Conservation (phyloP, 2,888 invertebrate species). For the Heliconius charithonia region DNA sequence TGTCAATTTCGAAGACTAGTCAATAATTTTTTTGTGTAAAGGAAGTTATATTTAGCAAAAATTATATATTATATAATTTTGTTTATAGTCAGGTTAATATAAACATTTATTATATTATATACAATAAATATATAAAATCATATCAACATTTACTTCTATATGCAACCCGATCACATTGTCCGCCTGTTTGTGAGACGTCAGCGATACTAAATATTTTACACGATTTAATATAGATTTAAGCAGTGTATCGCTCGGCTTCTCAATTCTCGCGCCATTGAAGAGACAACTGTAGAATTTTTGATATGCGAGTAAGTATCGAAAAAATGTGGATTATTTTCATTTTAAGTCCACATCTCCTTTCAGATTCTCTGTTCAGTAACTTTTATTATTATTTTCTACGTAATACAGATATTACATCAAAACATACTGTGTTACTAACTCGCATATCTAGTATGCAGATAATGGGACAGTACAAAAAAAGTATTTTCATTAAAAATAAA, state of each 20-base stretch:
- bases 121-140: slow-evolving; percentile 45
- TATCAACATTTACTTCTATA: slow-evolving; percentile 68
- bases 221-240: slow-evolving; percentile 13
- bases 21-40: not conserved
- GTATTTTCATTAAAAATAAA: not conserved
- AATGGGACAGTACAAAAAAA: not conserved
- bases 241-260: slow-evolving; percentile 26
- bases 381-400: not conserved
- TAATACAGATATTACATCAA: slow-evolving; percentile 1
- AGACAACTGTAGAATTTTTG: slow-evolving; percentile 2
- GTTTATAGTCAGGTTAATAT: slow-evolving; percentile 1
- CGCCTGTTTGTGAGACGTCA: slow-evolving; percentile 12
- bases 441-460: slow-evolving; percentile 1
- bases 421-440: not conserved
- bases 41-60: not conserved
- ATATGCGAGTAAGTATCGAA: not conserved
- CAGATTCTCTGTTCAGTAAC: not conserved
- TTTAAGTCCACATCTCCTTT: not conserved
- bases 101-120: not conserved
- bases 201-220: slow-evolving; percentile 24
- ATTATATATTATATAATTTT: not conserved
- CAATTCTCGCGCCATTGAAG: not conserved
- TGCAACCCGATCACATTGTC: slow-evolving; percentile 29
- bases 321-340: not conserved
- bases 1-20: not conserved